Evolutionary conservation across 2,888 invertebrate genomes (phyloP).

Genomic region (Tuberolachnus salignus): DNA sequence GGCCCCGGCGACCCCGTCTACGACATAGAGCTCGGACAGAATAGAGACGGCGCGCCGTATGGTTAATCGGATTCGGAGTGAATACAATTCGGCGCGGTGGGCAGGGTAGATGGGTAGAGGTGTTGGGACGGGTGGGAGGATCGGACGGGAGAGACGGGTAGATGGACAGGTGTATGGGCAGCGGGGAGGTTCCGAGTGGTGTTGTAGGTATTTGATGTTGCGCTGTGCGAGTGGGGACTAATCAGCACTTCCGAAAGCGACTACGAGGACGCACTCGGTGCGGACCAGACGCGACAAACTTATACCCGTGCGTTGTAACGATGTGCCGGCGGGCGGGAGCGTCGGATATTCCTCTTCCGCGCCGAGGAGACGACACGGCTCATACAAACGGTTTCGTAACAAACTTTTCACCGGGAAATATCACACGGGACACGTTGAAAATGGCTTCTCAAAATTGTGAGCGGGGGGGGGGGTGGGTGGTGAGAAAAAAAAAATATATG

Average conservation of each 20-base stretch:
- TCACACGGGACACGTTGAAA: too few relatives aligned
- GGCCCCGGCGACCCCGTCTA: not conserved
- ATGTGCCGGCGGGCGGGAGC: not conserved
- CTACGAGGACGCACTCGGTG: not conserved
- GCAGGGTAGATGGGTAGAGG: too few relatives aligned
- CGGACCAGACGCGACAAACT: not conserved
- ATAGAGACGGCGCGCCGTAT: not conserved
- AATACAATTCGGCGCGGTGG: too few relatives aligned
- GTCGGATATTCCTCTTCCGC: not conserved
- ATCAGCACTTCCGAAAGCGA: not conserved
- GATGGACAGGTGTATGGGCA: too few relatives aligned
- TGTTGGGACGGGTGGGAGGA: too few relatives aligned
- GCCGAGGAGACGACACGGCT: not conserved
- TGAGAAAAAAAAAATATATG: too few relatives aligned
- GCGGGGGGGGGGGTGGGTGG: too few relatives aligned
- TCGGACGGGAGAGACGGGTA: too few relatives aligned
- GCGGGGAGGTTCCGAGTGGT: too few relatives aligned
- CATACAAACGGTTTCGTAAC: not conserved
- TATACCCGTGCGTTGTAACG: not conserved
- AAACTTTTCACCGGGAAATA: too few relatives aligned
- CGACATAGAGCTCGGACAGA: not conserved
- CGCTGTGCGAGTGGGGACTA: not conserved
- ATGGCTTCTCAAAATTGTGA: too few relatives aligned
- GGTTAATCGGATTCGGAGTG: not conserved
- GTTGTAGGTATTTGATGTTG: not conserved